Percentiles rank a stretch among this genome's conserved stretches.
phyloP scores from a whole-genome alignment of 2,797 vertebrate genomes.

The Catamblyrhynchus diadema region DNA sequence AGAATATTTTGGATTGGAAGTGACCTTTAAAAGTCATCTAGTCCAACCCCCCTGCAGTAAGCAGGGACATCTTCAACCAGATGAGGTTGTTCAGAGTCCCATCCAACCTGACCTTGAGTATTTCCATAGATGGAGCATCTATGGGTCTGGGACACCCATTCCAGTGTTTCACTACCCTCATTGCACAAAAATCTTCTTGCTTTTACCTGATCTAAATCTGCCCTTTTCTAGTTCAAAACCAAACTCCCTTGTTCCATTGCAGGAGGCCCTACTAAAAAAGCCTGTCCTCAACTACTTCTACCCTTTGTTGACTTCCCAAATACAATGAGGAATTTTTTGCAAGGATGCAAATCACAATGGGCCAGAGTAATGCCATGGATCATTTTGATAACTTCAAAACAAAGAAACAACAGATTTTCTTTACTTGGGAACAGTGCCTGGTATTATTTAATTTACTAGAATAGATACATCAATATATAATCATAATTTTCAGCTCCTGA shows the following conservation, averaged over 20 bases:
- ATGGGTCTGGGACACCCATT: neutral
- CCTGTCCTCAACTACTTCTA: neutral
- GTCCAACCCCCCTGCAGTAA: accelerated
- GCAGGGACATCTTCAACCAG: neutral
- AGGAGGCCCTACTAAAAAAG: neutral
- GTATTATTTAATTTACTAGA: neutral
- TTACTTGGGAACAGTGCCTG: neutral
- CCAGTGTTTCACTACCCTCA: neutral
- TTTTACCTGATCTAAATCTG: neutral
- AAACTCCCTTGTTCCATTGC: accelerated
- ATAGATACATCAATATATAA: neutral
- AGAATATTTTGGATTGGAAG: neutral
- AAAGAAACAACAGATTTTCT: neutral
- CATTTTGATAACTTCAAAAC: neutral
- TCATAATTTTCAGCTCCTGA: neutral
- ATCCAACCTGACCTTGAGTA: accelerated
- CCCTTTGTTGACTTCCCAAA: neutral
- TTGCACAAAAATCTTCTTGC: neutral
- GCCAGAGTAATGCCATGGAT: neutral
- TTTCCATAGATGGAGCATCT: neutral
- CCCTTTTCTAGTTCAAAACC: neutral
- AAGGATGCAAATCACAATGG: neutral
- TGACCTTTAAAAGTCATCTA: neutral
- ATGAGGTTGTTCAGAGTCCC: neutral
- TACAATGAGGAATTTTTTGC: neutral